These are phyloP conservation scores for Arctia plantaginis DNA, from an alignment of 2,888 invertebrate species.

Conservation along the genomic window DNA sequence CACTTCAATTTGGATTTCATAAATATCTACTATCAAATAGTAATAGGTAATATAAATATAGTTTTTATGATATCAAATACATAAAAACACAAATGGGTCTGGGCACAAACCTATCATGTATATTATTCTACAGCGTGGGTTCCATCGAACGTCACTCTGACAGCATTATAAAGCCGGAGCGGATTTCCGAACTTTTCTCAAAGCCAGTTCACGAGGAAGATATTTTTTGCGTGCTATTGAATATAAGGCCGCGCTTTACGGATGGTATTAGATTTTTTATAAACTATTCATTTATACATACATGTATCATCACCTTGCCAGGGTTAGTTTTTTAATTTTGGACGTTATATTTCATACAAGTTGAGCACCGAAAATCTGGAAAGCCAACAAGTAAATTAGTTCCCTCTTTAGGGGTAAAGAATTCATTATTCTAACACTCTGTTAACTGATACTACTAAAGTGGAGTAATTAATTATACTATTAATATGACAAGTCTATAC, in stretches of 20 bases:
- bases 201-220: slow-evolving; percentile 55
- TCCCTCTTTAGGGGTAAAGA: background rate
- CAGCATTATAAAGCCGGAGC: slow-evolving; percentile 65
- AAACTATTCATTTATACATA: slow-evolving; percentile 15
- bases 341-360: background rate
- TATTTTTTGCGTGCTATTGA: slow-evolving; percentile 55
- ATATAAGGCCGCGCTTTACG: slow-evolving; percentile 34
- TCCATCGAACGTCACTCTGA: slow-evolving; percentile 59
- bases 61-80: background rate
- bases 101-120: slow-evolving; percentile 56
- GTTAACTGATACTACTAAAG: background rate
- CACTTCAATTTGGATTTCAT: too few relatives aligned
- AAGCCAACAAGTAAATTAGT: background rate
- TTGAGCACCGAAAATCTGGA: background rate
- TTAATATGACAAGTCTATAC: too few relatives aligned
- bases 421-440: background rate
- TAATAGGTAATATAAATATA: background rate
- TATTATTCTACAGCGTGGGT: slow-evolving; percentile 56
- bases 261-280: slow-evolving; percentile 42
- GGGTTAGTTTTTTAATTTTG: background rate
- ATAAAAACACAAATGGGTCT: background rate
- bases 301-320: background rate
- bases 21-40: too few relatives aligned
- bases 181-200: slow-evolving; percentile 73
- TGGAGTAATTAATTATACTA: too few relatives aligned